Conservation (phyloP, 1,140 invertebrate species). For the Papilio glaucus region DNA sequence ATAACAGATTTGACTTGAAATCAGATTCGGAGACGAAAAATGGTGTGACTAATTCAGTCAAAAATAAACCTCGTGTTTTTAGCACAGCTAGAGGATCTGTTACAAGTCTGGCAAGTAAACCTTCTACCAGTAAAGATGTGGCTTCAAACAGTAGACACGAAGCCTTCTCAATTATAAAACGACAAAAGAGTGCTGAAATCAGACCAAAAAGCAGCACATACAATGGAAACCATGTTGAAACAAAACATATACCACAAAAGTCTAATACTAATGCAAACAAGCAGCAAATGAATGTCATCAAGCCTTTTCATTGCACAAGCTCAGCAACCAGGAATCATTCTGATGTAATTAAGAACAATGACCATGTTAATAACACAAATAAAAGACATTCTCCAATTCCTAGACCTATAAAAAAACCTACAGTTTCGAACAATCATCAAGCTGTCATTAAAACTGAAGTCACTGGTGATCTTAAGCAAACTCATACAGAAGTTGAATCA, state of each 20-base stretch:
- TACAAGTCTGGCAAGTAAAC: conserved; percentile 43
- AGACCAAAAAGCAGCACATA: conserved; percentile 23
- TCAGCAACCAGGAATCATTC: not conserved
- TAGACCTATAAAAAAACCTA: conserved; percentile 6
- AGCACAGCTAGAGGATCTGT: conserved; percentile 47
- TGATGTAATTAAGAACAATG: not conserved
- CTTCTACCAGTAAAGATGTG: conserved; percentile 29
- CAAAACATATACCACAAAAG: conserved; percentile 1
- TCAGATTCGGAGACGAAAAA: conserved; percentile 31
- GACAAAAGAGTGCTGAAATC: conserved; percentile 27
- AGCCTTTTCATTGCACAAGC: not conserved
- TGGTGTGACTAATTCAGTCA: conserved; percentile 37
- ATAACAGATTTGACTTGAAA: conserved; percentile 52
- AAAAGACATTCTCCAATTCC: not conserved
- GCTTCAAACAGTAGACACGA: conserved; percentile 32
- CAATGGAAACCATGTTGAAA: conserved; percentile 1
- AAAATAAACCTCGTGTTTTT: conserved; percentile 52
- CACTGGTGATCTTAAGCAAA: not conserved
- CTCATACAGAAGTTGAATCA: not conserved
- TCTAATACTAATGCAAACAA: not conserved
- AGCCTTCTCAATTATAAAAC: conserved; percentile 24
- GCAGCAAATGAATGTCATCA: not conserved
- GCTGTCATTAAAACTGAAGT: not conserved
- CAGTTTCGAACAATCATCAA: not conserved
- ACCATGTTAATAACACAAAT: not conserved